A percentile compares a stretch with the other conserved stretches of the same genome.
Conservation (phyloP, 2,888 invertebrate genomes). For the Epistrophe eligans region DNA sequence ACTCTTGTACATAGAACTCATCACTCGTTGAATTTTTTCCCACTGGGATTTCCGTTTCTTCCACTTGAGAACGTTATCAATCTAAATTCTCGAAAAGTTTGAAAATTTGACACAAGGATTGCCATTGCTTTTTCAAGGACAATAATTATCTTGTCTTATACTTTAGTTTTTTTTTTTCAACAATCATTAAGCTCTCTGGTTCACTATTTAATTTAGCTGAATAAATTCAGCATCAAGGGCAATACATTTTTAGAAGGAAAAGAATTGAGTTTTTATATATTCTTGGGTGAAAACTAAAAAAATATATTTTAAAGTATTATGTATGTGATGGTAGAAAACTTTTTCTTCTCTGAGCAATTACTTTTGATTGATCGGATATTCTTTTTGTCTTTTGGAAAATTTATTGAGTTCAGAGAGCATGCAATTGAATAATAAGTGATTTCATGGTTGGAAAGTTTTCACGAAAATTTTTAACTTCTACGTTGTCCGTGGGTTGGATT, state of each 20-base stretch:
- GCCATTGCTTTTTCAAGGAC: conserved; percentile 38
- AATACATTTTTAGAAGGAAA: neutral
- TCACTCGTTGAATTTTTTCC: conserved; percentile 27
- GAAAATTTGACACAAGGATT: conserved; percentile 38
- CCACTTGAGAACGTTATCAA: conserved; percentile 42
- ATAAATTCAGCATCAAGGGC: neutral
- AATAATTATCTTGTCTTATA: conserved; percentile 7
- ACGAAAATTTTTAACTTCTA: no score
- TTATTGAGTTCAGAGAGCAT: neutral
- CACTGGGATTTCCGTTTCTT: conserved; percentile 26
- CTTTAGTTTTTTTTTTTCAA: neutral
- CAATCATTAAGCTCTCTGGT: conserved; percentile 11
- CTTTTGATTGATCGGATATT: neutral
- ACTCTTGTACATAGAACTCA: conserved; percentile 4
- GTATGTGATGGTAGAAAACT: neutral
- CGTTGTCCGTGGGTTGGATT: no score
- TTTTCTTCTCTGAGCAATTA: neutral
- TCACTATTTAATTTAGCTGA: neutral
- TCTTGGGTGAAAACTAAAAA: neutral
- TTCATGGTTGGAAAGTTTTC: neutral
- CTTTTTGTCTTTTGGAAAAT: neutral
- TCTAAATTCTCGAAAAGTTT: conserved; percentile 45
- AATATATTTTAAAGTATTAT: neutral
- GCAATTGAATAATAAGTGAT: neutral
- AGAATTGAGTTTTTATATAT: neutral